Base-by-base conservation (phyloP, 1,140 invertebrate genomes). In the Sinella curviseta region DNA sequence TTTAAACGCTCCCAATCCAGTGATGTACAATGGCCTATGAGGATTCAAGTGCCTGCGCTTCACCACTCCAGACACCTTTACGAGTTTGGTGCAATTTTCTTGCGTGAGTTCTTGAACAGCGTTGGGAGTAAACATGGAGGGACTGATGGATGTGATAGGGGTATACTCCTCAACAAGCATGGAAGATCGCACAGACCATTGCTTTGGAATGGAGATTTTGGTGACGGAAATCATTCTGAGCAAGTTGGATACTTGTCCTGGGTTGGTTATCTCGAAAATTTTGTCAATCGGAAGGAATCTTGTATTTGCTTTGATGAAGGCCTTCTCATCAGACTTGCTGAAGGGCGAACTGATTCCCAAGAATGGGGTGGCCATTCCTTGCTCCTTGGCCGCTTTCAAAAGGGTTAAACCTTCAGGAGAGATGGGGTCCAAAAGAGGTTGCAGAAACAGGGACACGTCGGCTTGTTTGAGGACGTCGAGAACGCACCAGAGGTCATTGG, bases 401-500 rank as follows among this genome's bases (percentile, higher is more conserved):
- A 84, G 70, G 31, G 76, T 82, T 8, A 81, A 48, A 16, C 81
- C 77, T 76, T 83, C 80, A 1, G 74, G 85, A 1, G 83, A 82
- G n/a, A 83, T 55, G 1, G 79, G 57, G 78, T 83, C 39, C 84
- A 84, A 28, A 82, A 77, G 35, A 0, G 92, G 92, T 84, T 92
- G 89, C 1, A 96, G 84, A 86, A 95, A 92, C 26, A 97, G 78
- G 20, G 94, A 89, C 20, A 92, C 93, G 85, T 96, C 95, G 57
- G 93, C 92, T 31, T 95, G 90, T 90, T 97, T 98, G 0, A 93
- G 87, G 65, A 92, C 89, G 90, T 98, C 96, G 73, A 98, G 86
- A 1, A 92, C 88, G 70, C 91, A 90, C 84, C 94, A 90, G 48
- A 95, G 88, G 88, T 96, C 92, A 48, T 88, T 89, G 65, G 89